Evolutionary conservation across 2,888 invertebrate genomes (phyloP), one percentile per base, ranked within the genome.

Genomic region (Melolontha melolontha): DNA sequence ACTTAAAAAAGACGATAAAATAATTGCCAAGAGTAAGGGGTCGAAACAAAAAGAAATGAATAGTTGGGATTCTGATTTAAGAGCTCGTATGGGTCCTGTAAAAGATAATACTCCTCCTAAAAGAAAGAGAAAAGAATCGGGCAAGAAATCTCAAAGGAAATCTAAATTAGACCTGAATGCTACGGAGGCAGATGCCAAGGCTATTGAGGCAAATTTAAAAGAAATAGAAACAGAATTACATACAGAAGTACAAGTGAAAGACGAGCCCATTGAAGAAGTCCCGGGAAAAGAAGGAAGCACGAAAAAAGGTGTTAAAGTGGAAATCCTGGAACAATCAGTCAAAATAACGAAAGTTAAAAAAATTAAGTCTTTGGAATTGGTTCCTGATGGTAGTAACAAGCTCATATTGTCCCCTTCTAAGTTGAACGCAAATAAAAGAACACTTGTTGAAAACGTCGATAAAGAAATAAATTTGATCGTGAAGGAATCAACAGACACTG

Each of bases 51-150:
- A 44, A 57, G n/a, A 34, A 41, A 54, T 65, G 52, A 11, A 51
- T 6, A 67, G 70, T 47, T 81, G 81, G 81, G 81, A 81, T 73
- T 64, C 75, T 2, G 76, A 78, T 70, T 72, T 81, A 55, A 70
- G 80, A 59, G 73, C 69, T n/a, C 59, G 72, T 64, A 65, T 68
- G 34, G 64, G 66, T 29, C 27, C 54, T 11, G 11, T 49, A 22
- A 59, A 44, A 16, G 44, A 42, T 8, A 42, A 6, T 11, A 59
- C 14, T 8, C 49, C 44, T 5, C 29, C 66, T 22, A 63, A 52
- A 39, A 64, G 52, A 57, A 52, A 68, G 64, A 54, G 71, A 68
- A 64, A 72, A 67, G 52, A 54, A 55, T 17, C 50, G 2, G 55
- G 6, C 34, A 42, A 66, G 40, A 66, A 69, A 55, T 14, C 44